Percentiles rank a stretch among this genome's conserved stretches.
phyloP scores from a whole-genome alignment of 1,140 invertebrate species.

The Trachymyrmex cornetzi region DNA sequence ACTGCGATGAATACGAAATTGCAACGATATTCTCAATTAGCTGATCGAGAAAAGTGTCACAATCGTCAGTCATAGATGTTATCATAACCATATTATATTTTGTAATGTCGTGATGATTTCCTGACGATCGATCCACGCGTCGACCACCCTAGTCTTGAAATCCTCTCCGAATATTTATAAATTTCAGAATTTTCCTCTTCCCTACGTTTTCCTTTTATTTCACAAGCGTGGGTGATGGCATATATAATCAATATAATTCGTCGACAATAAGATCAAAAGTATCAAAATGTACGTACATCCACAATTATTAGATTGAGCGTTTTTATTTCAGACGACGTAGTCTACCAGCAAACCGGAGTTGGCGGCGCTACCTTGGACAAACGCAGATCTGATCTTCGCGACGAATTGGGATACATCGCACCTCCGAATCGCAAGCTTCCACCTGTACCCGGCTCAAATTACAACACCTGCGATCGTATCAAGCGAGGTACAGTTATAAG shows the following conservation, averaged over 20 bases:
- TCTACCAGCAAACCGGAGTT: constrained; percentile 94
- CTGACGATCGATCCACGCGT: constrained; percentile 66
- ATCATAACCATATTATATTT: not conserved
- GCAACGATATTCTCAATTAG: no score
- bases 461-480: constrained; percentile 97
- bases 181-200: constrained; percentile 30
- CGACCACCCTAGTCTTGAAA: constrained; percentile 61
- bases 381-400: constrained; percentile 93
- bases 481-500: constrained; percentile 96
- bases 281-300: no score
- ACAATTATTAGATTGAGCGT: constrained; percentile 38
- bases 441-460: constrained; percentile 96
- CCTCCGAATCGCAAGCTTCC: constrained; percentile 96
- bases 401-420: constrained; percentile 96
- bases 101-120: not conserved
- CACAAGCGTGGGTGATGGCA: constrained; percentile 64
- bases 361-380: constrained; percentile 94
- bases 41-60: no score
- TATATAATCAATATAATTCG: constrained; percentile 47
- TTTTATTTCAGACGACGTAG: constrained; percentile 92
- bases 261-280: constrained; percentile 5
- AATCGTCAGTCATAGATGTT: no score
- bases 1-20: no score
- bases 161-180: constrained; percentile 12
- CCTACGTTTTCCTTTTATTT: constrained; percentile 31